Evolutionary conservation across 2,797 vertebrate species (phyloP).

Genomic region (Kryptopterus vitreolus): DNA sequence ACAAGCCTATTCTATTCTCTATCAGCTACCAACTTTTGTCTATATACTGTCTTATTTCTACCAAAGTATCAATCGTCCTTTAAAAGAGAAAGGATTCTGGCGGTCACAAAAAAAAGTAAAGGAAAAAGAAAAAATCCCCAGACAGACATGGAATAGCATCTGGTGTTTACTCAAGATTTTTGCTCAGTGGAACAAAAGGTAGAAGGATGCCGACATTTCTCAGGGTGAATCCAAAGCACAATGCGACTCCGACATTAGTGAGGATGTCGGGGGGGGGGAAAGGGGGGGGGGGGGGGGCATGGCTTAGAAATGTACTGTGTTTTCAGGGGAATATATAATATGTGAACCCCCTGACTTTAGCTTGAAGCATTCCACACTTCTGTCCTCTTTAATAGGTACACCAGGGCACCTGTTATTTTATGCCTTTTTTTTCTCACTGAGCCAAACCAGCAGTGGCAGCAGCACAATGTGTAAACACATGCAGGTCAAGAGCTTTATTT

Average conservation of each 20-base stretch:
- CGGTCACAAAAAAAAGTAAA: too few relatives aligned
- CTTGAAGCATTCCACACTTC: neutral
- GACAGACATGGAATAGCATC: slow-evolving; percentile 30
- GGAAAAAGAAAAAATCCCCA: neutral
- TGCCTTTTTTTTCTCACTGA: too few relatives aligned
- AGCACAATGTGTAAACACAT: too few relatives aligned
- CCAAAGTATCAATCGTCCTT: neutral
- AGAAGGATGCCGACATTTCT: slow-evolving; percentile 21
- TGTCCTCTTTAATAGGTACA: too few relatives aligned
- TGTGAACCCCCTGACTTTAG: neutral
- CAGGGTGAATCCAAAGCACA: slow-evolving; percentile 28
- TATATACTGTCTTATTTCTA: neutral
- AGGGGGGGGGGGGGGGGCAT: neutral
- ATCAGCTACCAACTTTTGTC: too few relatives aligned
- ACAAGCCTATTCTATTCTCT: too few relatives aligned
- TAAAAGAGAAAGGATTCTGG: neutral
- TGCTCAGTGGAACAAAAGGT: slow-evolving; percentile 37
- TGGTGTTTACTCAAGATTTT: slow-evolving; percentile 48
- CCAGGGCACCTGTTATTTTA: too few relatives aligned
- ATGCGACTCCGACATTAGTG: slow-evolving; percentile 8
- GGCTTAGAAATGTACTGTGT: neutral
- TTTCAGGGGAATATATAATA: neutral
- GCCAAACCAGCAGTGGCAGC: too few relatives aligned
- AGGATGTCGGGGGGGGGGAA: neutral
- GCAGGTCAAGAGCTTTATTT: too few relatives aligned